These are phyloP conservation scores for Tuta absoluta DNA, from an alignment of 2,888 invertebrate species.

Conservation along the genomic window DNA sequence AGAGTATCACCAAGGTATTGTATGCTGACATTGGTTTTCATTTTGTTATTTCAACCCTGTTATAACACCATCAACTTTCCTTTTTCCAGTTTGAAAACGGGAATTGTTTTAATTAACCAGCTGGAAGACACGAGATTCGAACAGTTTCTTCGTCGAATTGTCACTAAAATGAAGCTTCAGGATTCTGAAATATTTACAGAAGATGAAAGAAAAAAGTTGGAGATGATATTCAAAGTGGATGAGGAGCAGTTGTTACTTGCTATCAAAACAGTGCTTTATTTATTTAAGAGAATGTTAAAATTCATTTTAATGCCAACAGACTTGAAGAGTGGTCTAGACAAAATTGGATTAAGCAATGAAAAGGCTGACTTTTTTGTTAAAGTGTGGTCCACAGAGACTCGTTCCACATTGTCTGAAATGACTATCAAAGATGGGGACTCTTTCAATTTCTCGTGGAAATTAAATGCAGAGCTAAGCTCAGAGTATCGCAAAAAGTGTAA, in stretches of 20 bases:
- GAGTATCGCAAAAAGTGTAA: conserved; percentile 67
- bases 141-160: conserved; percentile 65
- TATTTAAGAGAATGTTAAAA: conserved; percentile 65
- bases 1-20: conserved; percentile 58
- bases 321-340: conserved; percentile 61
- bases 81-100: conserved; percentile 59
- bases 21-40: neutral
- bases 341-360: conserved; percentile 57
- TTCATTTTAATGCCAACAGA: conserved; percentile 71
- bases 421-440: conserved; percentile 46
- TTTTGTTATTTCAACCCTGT: neutral
- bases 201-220: conserved; percentile 63
- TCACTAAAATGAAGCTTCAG: conserved; percentile 59
- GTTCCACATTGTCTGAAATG: conserved; percentile 59
- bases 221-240: conserved; percentile 63
- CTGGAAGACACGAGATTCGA: conserved; percentile 68
- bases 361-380: conserved; percentile 66
- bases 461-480: conserved; percentile 73
- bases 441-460: conserved; percentile 62
- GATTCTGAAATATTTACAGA: conserved; percentile 65
- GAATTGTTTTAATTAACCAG: conserved; percentile 58
- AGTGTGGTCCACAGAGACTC: conserved; percentile 69
- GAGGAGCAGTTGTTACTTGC: conserved; percentile 56
- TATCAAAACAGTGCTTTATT: conserved; percentile 64
- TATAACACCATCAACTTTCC: neutral